Base-by-base conservation (phyloP, 2,888 invertebrate genomes). In the Sinelater perroti region DNA sequence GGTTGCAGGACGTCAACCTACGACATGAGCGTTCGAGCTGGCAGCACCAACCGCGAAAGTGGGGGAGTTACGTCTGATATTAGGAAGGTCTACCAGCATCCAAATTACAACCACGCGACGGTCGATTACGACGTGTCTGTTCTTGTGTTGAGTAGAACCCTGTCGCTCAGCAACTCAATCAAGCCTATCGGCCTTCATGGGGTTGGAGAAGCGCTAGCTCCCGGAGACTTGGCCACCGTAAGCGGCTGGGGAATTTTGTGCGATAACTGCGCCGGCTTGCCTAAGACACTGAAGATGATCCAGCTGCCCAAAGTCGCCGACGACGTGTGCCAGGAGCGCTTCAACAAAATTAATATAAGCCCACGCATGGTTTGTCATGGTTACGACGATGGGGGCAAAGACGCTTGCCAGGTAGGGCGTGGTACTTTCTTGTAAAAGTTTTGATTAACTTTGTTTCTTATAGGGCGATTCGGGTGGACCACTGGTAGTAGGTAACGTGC, bases 231-330 rank as follows among this genome's bases (percentile, higher is more conserved):
- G 8, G 40, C 50, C 11, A 49, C 44, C 3, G 52, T 52, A 20
- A 51, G 35, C 3, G 61, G 61, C 16, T 63, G 61, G 61, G 61
- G 61, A 13, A 21, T 13, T 1, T 1, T 20, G 18, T 6, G n/a
- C n/a, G n/a, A n/a, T n/a, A n/a, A 6, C 2, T 16, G 31, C 7
- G 69, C 65, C 10, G 74, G 71, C 6, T 3, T 62, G 1, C 69
- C 73, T 16, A 46, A 10, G 1, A 11, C 49, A 8, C 65, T 79
- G 1, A 73, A 75, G 64, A 69, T 68, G 4, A 74, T 69, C 2
- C 13, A 62, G 3, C 70, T 78, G 7, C 54, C 64, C 6, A 71
- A 75, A 28, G 64, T 72, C 2, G 51, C 51, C 56, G 69, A 70
- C 16, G 47, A 31, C 0, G 67, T 69, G 13, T 78, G 78, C 51